These are phyloP conservation scores for Hoplodrina ambigua DNA, from an alignment of 2,888 invertebrate species.

Conservation along the genomic window DNA sequence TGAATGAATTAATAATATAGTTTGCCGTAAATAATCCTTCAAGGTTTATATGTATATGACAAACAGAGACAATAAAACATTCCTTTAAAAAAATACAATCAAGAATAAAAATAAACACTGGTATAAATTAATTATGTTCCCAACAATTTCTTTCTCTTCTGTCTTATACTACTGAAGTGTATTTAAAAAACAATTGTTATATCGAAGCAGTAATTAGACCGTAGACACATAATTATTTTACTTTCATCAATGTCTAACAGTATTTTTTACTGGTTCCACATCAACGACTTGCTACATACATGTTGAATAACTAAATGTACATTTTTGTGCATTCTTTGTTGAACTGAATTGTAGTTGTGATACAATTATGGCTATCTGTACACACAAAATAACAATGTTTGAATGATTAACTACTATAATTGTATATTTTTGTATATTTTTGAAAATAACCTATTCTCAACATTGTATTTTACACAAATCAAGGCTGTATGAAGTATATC, in stretches of 20 bases:
- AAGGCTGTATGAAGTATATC: no score
- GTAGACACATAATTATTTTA: slow-evolving; percentile 16
- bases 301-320: slow-evolving; percentile 20
- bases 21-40: no score
- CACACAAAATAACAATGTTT: slow-evolving; percentile 4
- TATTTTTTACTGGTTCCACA: slow-evolving; percentile 20
- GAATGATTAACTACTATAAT: neutral
- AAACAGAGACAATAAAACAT: no score
- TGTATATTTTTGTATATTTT: neutral
- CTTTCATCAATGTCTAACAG: slow-evolving; percentile 26
- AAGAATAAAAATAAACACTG: no score
- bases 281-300: slow-evolving; percentile 18
- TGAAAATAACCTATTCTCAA: no score
- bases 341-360: slow-evolving; percentile 4
- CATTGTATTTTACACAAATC: no score
- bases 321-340: slow-evolving; percentile 3
- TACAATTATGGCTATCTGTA: slow-evolving; percentile 14
- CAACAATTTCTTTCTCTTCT: neutral
- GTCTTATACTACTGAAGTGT: neutral
- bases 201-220: slow-evolving; percentile 9
- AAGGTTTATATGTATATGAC: no score
- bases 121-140: neutral
- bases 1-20: no score
- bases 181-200: slow-evolving; percentile 8
- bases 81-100: no score